phyloP scores from a whole-genome alignment of 35 echinoderm and acorn worm genomes.

The Anneissia japonica region DNA sequence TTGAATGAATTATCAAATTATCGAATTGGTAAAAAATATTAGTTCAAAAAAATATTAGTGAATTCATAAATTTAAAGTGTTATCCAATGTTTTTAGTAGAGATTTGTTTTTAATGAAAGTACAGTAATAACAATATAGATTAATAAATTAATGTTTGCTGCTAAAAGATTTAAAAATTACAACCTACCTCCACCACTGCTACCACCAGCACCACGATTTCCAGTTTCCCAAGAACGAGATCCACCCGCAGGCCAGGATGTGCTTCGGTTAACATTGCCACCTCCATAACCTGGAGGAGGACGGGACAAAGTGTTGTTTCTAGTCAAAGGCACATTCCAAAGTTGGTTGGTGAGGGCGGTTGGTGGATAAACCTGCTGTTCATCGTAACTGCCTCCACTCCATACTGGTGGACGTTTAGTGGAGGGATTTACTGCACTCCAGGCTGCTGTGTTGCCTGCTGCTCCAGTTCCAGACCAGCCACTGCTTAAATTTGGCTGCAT shows the following conservation, averaged over 20 bases:
- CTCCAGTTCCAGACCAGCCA: background rate
- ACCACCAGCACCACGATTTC: background rate
- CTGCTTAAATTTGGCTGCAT: constrained; percentile 62
- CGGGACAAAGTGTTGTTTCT: background rate
- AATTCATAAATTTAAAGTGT: no score
- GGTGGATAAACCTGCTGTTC: background rate
- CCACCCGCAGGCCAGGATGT: background rate
- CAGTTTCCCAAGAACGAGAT: background rate
- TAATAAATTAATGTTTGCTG: background rate
- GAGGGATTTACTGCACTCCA: background rate
- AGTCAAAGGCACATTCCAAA: constrained; percentile 17
- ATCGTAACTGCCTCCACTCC: background rate
- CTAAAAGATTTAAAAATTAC: background rate
- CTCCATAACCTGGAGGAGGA: background rate
- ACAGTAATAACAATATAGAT: no score
- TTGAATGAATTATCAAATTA: no score
- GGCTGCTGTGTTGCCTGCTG: background rate
- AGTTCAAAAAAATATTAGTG: no score
- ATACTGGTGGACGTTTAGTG: background rate
- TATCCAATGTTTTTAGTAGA: no score
- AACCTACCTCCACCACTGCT: background rate
- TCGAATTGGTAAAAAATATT: no score
- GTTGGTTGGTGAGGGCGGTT: background rate
- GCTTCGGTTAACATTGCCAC: background rate
- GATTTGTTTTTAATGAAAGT: no score